Base-by-base conservation (phyloP, 64 coral and sea anemone genomes). In the Porites australiensis region DNA sequence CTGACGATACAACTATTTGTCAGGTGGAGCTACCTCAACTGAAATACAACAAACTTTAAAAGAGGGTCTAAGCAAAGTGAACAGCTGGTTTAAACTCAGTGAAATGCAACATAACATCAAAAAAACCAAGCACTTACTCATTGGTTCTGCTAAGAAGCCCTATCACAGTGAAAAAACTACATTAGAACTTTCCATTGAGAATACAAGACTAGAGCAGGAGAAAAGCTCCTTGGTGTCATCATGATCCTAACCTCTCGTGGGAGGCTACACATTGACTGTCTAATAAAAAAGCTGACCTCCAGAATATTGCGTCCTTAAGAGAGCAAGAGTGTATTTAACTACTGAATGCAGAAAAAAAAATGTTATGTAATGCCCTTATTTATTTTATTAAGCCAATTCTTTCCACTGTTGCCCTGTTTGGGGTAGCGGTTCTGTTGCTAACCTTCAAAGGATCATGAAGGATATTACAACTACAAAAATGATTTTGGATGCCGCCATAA, bases 1-100 rank as follows among this genome's bases (percentile, higher is more conserved):
- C 77, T 52, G 89, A 90, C 66, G 77, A 90, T 19, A 82, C 70
- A 52, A 90, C 88, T 65, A 90, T 66, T 65, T 90, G 75, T 77
- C 11, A 51, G 67, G 61, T 64, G 72, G 72, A n/a, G 43, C 88
- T 43, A 77, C 49, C 27, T 77, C n/a, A 7, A 89, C 27, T 44
- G 46, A 89, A 50, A 48, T 89, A 62, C 62, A 79, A 78, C 54
- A 76, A 50, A 77, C 88, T 79, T 20, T 78, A 79, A 78, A 89
- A 49, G 43, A 49, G 54, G 27, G 58, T 50, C 72, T 78, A 78
- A 66, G 72, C 27, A 78, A 77, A 76, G 75, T 43, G 18, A 89
- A 77, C 47, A 76, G 73, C 15, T 76, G 73, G 63, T 14, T 76
- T 76, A 76, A 76, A 76, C 47, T 76, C 15, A 51, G 51, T 43